These are phyloP conservation scores for Sebastes iracundus DNA, from an alignment of 2,797 vertebrate species.

Conservation along the genomic window DNA sequence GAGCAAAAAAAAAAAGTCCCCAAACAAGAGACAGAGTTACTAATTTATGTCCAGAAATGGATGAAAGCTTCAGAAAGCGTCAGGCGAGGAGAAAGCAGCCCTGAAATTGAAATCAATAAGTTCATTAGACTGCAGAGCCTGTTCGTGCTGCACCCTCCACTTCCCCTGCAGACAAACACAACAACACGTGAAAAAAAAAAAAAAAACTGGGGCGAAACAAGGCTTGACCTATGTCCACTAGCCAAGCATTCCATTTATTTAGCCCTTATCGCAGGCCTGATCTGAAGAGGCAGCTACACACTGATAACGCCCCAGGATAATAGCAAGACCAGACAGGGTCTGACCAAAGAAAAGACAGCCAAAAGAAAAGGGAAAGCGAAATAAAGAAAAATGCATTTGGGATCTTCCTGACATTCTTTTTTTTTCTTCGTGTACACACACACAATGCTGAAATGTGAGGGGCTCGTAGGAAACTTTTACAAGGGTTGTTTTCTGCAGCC, in stretches of 20 bases:
- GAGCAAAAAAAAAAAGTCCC: conserved; percentile 17
- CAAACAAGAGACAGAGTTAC: conserved; percentile 71
- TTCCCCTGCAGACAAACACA: conserved; percentile 80
- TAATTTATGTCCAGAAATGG: conserved; percentile 78
- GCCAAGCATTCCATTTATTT: conserved; percentile 83
- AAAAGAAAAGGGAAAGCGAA: conserved; percentile 66
- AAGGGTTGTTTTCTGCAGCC: conserved; percentile 66
- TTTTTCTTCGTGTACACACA: conserved; percentile 47
- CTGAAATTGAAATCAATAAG: conserved; percentile 91
- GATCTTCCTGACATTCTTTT: conserved; percentile 70
- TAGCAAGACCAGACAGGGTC: conserved; percentile 74
- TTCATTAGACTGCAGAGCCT: conserved; percentile 86
- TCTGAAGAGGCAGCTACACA: conserved; percentile 80
- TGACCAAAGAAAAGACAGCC: conserved; percentile 69
- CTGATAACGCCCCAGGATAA: conserved; percentile 80
- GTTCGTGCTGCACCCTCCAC: conserved; percentile 63
- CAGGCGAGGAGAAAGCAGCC: conserved; percentile 69
- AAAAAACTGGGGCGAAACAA: conserved; percentile 70
- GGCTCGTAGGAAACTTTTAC: conserved; percentile 72
- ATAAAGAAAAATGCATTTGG: conserved; percentile 76
- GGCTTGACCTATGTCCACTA: conserved; percentile 80
- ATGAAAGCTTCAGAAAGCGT: conserved; percentile 71
- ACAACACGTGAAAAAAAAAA: conserved; percentile 59
- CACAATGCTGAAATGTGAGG: conserved; percentile 63
- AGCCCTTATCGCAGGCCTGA: conserved; percentile 77